phyloP scores from a whole-genome alignment of 2,888 invertebrate species.

The Rhagophthalmus giganteus region DNA sequence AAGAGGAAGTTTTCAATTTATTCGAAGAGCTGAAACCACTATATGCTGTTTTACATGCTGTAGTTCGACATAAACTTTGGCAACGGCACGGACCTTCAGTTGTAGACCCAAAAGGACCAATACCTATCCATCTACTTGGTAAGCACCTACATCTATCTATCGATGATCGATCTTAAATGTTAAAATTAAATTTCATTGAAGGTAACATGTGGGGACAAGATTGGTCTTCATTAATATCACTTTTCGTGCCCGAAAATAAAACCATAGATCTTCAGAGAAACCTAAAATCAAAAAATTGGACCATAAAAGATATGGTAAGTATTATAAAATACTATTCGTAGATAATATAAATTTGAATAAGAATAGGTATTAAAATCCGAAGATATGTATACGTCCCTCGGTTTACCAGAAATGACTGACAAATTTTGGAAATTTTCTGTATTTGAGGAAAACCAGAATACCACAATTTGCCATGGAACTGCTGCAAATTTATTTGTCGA shows the following conservation, averaged over 20 bases:
- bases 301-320: conserved; percentile 62
- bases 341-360: conserved; percentile 3
- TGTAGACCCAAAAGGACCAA: conserved; percentile 60
- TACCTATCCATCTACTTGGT: conserved; percentile 74
- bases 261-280: conserved; percentile 58
- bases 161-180: no score
- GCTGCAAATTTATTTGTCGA: conserved; percentile 71
- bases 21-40: conserved; percentile 64
- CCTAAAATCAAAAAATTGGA: conserved; percentile 60
- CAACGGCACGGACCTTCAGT: conserved; percentile 60
- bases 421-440: conserved; percentile 67
- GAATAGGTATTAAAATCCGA: conserved; percentile 62
- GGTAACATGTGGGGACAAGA: conserved; percentile 74
- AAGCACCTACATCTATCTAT: conserved; percentile 36
- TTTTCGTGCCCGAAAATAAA: conserved; percentile 58
- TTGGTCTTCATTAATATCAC: conserved; percentile 64
- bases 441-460: conserved; percentile 52
- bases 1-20: conserved; percentile 57
- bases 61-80: conserved; percentile 65
- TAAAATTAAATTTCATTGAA: conserved; percentile 40
- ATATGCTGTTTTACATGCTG: conserved; percentile 73
- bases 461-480: conserved; percentile 68
- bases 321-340: not conserved
- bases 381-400: conserved; percentile 69
- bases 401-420: conserved; percentile 63